Base-by-base conservation (phyloP, 2,113 vertebrate species). In the Struthio camelus region DNA sequence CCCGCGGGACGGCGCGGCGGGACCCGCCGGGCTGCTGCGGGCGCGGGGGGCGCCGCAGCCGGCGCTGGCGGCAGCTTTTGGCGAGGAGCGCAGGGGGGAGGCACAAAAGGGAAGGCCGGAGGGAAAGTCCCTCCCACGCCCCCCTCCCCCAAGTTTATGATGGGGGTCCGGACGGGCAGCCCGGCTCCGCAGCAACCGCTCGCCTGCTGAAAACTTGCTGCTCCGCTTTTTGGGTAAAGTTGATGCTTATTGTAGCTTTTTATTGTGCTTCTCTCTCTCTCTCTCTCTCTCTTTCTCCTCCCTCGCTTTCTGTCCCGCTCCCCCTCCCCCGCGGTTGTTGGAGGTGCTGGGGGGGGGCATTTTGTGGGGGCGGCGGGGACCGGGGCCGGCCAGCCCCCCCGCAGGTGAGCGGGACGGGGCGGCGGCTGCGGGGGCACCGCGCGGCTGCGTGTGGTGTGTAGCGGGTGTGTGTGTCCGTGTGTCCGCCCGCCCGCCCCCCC, bases 151-250 rank as follows among this genome's bases (percentile, higher is more conserved):
- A 93, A 95, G 94, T 80, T 97, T 95, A 95, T 90, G 96, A 97
- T 97, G 97, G 97, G 96, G 96, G 94, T 89, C 93, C 80, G 89
- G 94, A 70, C 62, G 62, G 82, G 94, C 71, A 27, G 93, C 80
- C 77, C 85, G n/a, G 89, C 92, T 90, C 90, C 83, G 93, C 90
- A 50, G 89, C 91, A 77, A 81, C 88, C 75, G 75, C 94, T 91
- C 92, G 78, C 90, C 80, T 92, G 54, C 71, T 96, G 97, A 95
- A 96, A 96, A 97, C 95, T 96, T 96, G 84, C 95, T 75, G 93
- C 94, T 95, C 85, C 93, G 92, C 87, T 90, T 92, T 62, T 91
- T 73, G 93, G 97, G 97, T 97, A 97, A 97, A 97, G 96, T 96
- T 95, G 90, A 87, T 89, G 90, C 94, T 91, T 96, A 87, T 93